Conservation (phyloP, 2,113 vertebrate genomes). For the Equus quagga region DNA sequence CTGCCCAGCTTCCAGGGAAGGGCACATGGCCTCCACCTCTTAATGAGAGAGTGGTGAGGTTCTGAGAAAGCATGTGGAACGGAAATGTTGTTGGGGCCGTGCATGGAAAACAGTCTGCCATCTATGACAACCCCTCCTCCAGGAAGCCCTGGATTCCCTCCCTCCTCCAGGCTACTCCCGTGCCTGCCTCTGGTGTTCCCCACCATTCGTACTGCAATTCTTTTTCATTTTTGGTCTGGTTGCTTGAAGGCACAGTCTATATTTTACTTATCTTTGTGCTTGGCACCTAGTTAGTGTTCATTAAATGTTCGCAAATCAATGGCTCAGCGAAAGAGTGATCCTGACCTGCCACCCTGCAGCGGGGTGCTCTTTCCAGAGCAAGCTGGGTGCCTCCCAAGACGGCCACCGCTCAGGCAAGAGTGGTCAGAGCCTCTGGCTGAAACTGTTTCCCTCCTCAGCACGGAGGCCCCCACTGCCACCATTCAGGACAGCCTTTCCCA, state of each 20-base stretch:
- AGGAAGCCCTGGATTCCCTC: neutral
- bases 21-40: neutral
- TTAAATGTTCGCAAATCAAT: neutral
- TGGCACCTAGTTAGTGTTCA: neutral
- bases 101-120: neutral
- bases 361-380: neutral
- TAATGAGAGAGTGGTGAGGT: neutral
- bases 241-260: neutral
- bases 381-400: neutral
- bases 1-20: neutral
- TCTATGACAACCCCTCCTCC: neutral
- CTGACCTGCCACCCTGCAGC: too few relatives aligned
- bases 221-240: neutral
- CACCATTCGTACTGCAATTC: rapidly evolving
- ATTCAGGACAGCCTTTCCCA: too few relatives aligned
- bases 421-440: neutral
- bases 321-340: neutral
- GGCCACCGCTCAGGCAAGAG: rapidly evolving
- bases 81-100: neutral
- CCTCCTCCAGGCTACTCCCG: neutral
- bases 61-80: neutral
- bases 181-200: rapidly evolving
- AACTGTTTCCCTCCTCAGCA: neutral
- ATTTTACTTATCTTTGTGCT: neutral
- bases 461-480: neutral